Conservation (phyloP, 2,888 invertebrate genomes). For the Byasa hedistus region DNA sequence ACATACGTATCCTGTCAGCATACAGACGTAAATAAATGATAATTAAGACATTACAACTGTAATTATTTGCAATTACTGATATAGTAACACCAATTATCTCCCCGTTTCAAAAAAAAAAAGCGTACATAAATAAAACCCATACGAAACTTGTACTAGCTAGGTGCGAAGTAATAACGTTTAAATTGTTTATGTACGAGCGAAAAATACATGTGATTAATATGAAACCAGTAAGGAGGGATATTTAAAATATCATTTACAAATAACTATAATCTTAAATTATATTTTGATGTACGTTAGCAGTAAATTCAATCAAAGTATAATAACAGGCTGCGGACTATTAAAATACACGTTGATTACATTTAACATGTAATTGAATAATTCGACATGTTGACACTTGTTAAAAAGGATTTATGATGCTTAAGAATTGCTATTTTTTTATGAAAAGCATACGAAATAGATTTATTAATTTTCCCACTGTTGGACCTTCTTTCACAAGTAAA, state of each 20-base stretch:
- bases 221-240: constrained; percentile 3
- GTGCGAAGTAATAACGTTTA: constrained; percentile 22
- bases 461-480: neutral
- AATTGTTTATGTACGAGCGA: constrained; percentile 32
- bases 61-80: constrained; percentile 16
- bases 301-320: constrained; percentile 14
- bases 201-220: constrained; percentile 3
- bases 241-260: constrained; percentile 9
- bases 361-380: constrained; percentile 4
- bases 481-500: neutral
- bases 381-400: constrained; percentile 3
- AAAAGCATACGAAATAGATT: neutral
- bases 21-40: neutral
- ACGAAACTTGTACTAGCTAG: constrained; percentile 9
- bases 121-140: neutral
- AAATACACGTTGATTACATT: neutral
- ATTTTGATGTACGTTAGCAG: neutral
- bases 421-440: neutral
- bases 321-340: constrained; percentile 5
- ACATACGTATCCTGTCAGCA: neutral
- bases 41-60: constrained; percentile 15
- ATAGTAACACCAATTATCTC: constrained; percentile 13
- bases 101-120: constrained; percentile 3
- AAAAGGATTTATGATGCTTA: neutral
- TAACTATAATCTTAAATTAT: neutral